Percentiles rank a stretch among this genome's conserved stretches.
Evolutionary conservation across 2,113 vertebrate species (phyloP).

Genomic region (Alexandromys fortis): DNA sequence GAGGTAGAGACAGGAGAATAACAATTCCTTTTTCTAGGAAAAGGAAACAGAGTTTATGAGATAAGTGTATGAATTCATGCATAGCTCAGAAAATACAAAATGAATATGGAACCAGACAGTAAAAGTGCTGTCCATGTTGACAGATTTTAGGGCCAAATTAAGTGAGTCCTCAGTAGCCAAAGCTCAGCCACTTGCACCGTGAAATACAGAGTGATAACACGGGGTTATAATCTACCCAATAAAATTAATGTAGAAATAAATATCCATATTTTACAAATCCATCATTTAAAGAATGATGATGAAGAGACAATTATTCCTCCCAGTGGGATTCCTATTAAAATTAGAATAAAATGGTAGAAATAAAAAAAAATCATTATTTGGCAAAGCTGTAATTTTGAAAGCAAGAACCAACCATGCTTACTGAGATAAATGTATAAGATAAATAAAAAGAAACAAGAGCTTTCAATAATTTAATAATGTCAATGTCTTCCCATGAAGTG

Average conservation of each 20-base stretch:
- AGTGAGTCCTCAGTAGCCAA: not conserved
- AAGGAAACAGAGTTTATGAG: not conserved
- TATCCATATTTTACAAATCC: not conserved
- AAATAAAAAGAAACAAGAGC: not conserved
- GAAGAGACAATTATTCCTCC: not conserved
- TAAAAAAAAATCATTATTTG: not conserved
- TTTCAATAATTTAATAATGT: slow-evolving; percentile 1
- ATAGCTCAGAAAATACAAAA: not conserved
- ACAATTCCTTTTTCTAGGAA: not conserved
- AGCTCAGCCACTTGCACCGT: not conserved
- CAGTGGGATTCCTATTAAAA: not conserved
- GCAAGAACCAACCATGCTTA: not conserved
- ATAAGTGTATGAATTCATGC: not conserved
- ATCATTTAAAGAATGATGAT: not conserved
- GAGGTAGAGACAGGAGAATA: not conserved
- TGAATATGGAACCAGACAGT: not conserved
- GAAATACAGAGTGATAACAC: not conserved
- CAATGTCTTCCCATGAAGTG: not conserved
- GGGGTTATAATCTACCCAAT: not conserved
- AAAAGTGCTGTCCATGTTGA: not conserved
- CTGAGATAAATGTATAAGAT: not conserved
- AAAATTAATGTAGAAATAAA: not conserved
- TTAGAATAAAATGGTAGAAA: not conserved
- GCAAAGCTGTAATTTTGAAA: not conserved
- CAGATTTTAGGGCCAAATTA: not conserved